These are phyloP conservation scores for Tragelaphus strepsiceros DNA, from an alignment of 2,113 vertebrate genomes.

Conservation along the genomic window DNA sequence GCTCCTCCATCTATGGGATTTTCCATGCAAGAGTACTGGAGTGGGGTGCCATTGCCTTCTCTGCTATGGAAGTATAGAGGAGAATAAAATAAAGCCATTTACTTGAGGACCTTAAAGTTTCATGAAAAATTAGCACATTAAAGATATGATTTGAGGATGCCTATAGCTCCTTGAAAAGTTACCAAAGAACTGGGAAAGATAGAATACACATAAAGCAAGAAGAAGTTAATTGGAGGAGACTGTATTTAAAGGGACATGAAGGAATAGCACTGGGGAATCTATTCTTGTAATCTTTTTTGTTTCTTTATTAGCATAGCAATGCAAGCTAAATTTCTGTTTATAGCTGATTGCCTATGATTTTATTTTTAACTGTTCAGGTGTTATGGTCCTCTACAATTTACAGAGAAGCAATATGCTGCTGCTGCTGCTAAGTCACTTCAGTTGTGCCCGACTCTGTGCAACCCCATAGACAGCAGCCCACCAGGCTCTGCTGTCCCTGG, in stretches of 20 bases:
- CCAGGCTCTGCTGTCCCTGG: no score
- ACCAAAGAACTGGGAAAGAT: neutral
- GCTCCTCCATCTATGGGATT: neutral
- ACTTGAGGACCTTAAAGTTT: neutral
- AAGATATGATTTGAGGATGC: neutral
- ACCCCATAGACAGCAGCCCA: no score
- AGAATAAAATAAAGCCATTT: neutral
- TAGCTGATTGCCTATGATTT: neutral
- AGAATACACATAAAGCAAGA: neutral
- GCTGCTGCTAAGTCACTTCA: no score
- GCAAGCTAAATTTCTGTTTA: neutral
- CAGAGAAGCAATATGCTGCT: neutral
- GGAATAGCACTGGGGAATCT: neutral
- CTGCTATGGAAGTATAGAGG: neutral
- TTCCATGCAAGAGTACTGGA: neutral
- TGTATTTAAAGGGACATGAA: neutral
- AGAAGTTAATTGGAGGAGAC: neutral
- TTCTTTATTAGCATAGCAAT: neutral
- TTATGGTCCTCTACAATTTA: neutral
- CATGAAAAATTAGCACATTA: neutral
- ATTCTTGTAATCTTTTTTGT: neutral
- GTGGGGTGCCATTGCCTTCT: neutral
- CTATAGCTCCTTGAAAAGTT: neutral
- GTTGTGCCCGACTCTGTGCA: no score
- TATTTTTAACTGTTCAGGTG: neutral